These are phyloP conservation scores for Holcopasites calliopsidis DNA, from an alignment of 1,140 invertebrate species.

Conservation along the genomic window DNA sequence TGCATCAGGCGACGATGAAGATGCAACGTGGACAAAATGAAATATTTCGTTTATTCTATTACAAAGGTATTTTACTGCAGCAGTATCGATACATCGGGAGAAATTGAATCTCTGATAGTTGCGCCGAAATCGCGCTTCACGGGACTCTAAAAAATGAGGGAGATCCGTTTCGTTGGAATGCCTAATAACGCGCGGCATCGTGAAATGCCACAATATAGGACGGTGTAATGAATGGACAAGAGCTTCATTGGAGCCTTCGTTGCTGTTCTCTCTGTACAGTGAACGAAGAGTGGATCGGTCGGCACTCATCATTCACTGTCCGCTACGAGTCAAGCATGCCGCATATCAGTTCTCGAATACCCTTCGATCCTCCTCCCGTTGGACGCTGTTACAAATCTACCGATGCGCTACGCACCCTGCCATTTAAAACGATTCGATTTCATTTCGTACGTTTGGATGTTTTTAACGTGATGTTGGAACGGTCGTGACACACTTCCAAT, in stretches of 20 bases:
- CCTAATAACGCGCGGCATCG: conserved; percentile 40
- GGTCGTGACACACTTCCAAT: not conserved
- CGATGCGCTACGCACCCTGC: conserved; percentile 5
- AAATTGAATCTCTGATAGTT: conserved; percentile 29
- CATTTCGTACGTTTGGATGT: conserved; percentile 19
- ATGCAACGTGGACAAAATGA: not conserved
- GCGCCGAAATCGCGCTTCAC: conserved; percentile 15
- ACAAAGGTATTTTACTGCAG: not conserved
- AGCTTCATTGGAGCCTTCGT: conserved; percentile 54
- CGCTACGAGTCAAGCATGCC: conserved; percentile 58
- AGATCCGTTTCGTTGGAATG: conserved; percentile 52
- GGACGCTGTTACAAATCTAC: conserved; percentile 51
- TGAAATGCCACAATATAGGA: conserved; percentile 53
- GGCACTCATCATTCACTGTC: conserved; percentile 61
- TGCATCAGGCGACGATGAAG: too few relatives aligned
- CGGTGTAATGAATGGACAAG: conserved; percentile 52
- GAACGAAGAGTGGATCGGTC: conserved; percentile 56
- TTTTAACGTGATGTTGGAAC: conserved; percentile 14
- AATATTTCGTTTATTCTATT: conserved; percentile 2
- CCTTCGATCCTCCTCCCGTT: conserved; percentile 53
- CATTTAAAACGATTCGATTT: conserved; percentile 36
- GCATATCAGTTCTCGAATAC: conserved; percentile 60
- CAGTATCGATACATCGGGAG: not conserved
- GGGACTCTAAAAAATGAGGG: conserved; percentile 37
- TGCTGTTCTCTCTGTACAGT: conserved; percentile 30